Percentiles rank a stretch among this genome's conserved stretches.
Evolutionary conservation across 2,888 invertebrate species (phyloP).

Genomic region (Lymantria dispar): DNA sequence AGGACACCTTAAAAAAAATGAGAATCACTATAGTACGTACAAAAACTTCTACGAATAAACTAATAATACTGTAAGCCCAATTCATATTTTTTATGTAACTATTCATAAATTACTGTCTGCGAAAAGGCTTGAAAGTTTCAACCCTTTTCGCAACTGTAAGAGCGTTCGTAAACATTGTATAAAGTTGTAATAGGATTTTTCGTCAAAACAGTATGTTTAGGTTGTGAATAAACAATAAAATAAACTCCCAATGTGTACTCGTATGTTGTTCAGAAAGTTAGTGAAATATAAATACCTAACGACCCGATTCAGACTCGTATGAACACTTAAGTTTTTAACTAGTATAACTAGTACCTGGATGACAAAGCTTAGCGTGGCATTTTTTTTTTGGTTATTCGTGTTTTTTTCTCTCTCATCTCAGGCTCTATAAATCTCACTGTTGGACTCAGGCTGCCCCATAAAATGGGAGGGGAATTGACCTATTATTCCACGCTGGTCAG

Average conservation of each 20-base stretch:
- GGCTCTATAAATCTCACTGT: too few species aligned
- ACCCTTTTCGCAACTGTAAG: slow-evolving; percentile 28
- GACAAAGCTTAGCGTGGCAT: too few species aligned
- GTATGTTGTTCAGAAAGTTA: slow-evolving; percentile 2
- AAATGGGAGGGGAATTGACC: too few species aligned
- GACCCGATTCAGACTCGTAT: too few species aligned
- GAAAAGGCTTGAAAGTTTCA: slow-evolving; percentile 18
- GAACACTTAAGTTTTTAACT: too few species aligned
- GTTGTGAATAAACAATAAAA: slow-evolving; percentile 9
- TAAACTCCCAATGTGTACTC: slow-evolving; percentile 16
- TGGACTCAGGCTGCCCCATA: too few species aligned
- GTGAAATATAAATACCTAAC: too few species aligned
- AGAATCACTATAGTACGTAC: neutral
- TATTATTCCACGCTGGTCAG: too few species aligned
- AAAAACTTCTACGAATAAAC: slow-evolving; percentile 1
- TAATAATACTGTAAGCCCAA: slow-evolving; percentile 7
- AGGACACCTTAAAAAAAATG: neutral
- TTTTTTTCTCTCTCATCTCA: too few species aligned
- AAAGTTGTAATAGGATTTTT: slow-evolving; percentile 34
- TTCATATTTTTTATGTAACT: slow-evolving; percentile 16
- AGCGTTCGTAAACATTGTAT: slow-evolving; percentile 29
- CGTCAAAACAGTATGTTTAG: slow-evolving; percentile 7
- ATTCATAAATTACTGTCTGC: slow-evolving; percentile 24
- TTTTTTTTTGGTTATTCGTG: too few species aligned
- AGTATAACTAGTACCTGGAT: too few species aligned